Base-by-base conservation (phyloP, 2,797 vertebrate species). In the Tiaroga cobitis region DNA sequence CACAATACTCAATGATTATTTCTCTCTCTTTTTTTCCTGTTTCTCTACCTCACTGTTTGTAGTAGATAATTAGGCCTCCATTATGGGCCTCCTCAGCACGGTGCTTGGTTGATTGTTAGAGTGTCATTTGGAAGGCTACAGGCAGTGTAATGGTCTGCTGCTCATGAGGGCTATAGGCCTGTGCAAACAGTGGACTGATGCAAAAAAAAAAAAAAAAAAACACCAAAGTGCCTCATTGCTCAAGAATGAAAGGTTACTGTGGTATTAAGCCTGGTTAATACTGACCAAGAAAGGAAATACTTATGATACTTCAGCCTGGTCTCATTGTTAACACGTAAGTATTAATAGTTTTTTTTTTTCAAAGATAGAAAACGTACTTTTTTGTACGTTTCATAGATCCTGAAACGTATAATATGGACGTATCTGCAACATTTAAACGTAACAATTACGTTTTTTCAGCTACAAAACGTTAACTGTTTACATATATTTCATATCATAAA, bases 1-100 rank as follows among this genome's bases (percentile, higher is more conserved):
- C 93, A 91, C 89, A 91, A 89, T 43, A 34, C 39, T 72, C 39
- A 46, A 65, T 72, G n/a, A 18, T 67, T 26, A 19, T 32, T 15
- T 19, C 4, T 49, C 37, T 41, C 19, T 4, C 37, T 41, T 46
- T 43, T 43, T 26, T 19, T 24, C 13, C 34, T 15, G 43, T 72
- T 41, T 65, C 26, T n/a, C 68, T 92, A 93, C 92, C 75, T 85
- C 13, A 72, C 19, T 85, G 51, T 94, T 94, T 93, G 93, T 92
- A 94, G 93, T 88, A 90, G 92, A 91, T 95, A 94, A 94, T 95
- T 95, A 94, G 93, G 92, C 92, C 91, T 67, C 91, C 92, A 93
- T 95, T 94, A 94, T 89, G 91, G 92, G 91, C 90, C 85, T 81
- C 91, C 94, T 90, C 94, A 93, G 93, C 93, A 89, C 93, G 94